Percentiles rank a stretch among this genome's conserved stretches.
Conservation (phyloP, 1,140 invertebrate species). For the Tachypleus tridentatus region DNA sequence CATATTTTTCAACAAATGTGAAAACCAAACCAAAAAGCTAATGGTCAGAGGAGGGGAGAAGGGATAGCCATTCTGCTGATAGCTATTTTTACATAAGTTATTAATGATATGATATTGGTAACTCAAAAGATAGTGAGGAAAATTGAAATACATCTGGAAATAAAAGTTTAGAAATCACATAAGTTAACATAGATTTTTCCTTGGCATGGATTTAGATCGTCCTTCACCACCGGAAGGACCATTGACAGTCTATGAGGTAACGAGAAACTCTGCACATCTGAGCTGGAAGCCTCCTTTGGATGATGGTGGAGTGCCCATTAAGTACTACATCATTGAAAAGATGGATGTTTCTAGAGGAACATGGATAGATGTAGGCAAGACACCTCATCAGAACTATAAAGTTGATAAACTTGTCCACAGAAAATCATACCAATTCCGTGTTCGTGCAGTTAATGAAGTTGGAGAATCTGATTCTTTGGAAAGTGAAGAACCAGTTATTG, state of each 20-base stretch:
- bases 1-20: too few relatives aligned
- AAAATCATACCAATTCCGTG: conserved; percentile 82
- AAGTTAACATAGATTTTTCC: too few relatives aligned
- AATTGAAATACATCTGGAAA: too few relatives aligned
- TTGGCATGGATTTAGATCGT: conserved; percentile 43
- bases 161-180: too few relatives aligned
- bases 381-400: conserved; percentile 64
- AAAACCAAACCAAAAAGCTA: too few relatives aligned
- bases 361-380: conserved; percentile 88
- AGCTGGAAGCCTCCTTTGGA: conserved; percentile 70
- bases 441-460: conserved; percentile 83
- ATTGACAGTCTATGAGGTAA: conserved; percentile 67
- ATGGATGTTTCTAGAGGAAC: conserved; percentile 90
- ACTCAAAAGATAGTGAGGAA: too few relatives aligned
- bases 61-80: too few relatives aligned
- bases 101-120: too few relatives aligned
- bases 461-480: conserved; percentile 87
- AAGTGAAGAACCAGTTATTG: conserved; percentile 71
- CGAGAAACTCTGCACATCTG: conserved; percentile 76
- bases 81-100: too few relatives aligned
- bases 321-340: conserved; percentile 95
- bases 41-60: too few relatives aligned
- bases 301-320: conserved; percentile 82
- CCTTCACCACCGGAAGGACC: conserved; percentile 76
- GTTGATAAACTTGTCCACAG: conserved; percentile 75